Evolutionary conservation across 2,888 invertebrate species (phyloP).

Genomic region (Rhyacophila evoluta): DNA sequence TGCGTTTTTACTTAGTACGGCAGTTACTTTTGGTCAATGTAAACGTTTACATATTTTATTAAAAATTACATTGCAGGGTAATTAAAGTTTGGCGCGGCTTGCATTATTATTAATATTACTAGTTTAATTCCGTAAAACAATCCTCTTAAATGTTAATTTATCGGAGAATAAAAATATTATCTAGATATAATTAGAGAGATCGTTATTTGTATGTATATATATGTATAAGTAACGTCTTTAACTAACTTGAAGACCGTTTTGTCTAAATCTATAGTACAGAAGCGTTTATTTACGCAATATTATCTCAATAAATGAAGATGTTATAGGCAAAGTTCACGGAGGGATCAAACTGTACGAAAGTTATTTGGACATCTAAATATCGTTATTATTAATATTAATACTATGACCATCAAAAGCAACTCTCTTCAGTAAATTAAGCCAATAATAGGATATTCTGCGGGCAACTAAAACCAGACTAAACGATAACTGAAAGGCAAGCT

Average conservation of each 20-base stretch:
- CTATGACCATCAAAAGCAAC: neutral
- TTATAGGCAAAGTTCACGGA: neutral
- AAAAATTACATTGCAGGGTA: no score
- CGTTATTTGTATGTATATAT: no score
- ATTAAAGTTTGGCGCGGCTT: no score
- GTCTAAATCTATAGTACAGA: neutral
- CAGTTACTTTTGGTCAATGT: no score
- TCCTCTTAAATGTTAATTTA: no score
- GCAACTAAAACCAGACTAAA: neutral
- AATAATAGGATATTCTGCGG: neutral
- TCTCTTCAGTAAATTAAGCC: neutral
- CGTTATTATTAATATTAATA: neutral
- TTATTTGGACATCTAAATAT: neutral
- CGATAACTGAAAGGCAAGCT: neutral
- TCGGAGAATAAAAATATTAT: no score
- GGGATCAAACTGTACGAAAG: neutral
- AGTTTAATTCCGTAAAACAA: no score
- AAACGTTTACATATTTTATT: no score
- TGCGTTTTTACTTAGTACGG: no score
- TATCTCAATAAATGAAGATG: slow-evolving; percentile 9
- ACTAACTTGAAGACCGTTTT: neutral
- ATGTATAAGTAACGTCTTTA: neutral
- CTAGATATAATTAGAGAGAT: no score
- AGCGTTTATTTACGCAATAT: slow-evolving; percentile 10
- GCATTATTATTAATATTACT: no score